Conservation (phyloP, 2,797 vertebrate species). For the Scolopax bukidnonensis region DNA sequence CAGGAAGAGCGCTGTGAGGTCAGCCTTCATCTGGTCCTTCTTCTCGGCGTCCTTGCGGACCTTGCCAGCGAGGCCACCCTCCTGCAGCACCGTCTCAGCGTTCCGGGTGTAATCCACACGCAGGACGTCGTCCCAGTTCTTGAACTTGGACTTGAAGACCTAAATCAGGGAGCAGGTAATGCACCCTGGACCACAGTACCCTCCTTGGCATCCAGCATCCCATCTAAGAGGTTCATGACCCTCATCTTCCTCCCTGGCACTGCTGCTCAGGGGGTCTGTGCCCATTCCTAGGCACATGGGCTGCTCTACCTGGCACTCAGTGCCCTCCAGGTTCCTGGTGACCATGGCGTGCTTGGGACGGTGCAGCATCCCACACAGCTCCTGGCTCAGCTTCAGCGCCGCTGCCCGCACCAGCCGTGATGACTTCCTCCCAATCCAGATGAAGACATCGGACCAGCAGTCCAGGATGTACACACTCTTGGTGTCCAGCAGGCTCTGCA, state of each 20-base stretch:
- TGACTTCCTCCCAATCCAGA: slow-evolving; percentile 97
- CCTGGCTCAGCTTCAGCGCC: slow-evolving; percentile 95
- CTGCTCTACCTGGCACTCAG: slow-evolving; percentile 88
- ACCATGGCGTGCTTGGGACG: slow-evolving; percentile 92
- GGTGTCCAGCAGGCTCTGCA: slow-evolving; percentile 95
- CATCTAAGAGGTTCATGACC: rapidly evolving
- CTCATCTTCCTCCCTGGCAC: rapidly evolving
- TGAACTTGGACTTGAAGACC: slow-evolving; percentile 98
- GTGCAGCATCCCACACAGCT: slow-evolving; percentile 95
- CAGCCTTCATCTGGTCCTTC: slow-evolving; percentile 97
- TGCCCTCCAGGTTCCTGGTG: slow-evolving; percentile 94
- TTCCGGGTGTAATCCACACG: slow-evolving; percentile 96
- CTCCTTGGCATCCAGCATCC: background rate
- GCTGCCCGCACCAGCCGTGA: slow-evolving; percentile 93
- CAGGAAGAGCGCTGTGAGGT: slow-evolving; percentile 95
- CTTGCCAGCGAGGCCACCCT: slow-evolving; percentile 84
- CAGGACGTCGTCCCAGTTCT: slow-evolving; percentile 97
- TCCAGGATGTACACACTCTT: slow-evolving; percentile 96
- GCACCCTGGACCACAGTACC: too few species aligned
- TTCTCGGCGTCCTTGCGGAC: slow-evolving; percentile 92
- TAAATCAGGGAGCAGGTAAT: background rate
- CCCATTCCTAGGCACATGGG: rapidly evolving
- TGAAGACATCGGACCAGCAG: slow-evolving; percentile 97
- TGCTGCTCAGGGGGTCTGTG: rapidly evolving
- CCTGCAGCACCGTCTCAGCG: slow-evolving; percentile 88